A percentile compares a stretch with the other conserved stretches of the same genome.
Conservation (phyloP, 2,888 invertebrate genomes). For the Teleiodes luculella region DNA sequence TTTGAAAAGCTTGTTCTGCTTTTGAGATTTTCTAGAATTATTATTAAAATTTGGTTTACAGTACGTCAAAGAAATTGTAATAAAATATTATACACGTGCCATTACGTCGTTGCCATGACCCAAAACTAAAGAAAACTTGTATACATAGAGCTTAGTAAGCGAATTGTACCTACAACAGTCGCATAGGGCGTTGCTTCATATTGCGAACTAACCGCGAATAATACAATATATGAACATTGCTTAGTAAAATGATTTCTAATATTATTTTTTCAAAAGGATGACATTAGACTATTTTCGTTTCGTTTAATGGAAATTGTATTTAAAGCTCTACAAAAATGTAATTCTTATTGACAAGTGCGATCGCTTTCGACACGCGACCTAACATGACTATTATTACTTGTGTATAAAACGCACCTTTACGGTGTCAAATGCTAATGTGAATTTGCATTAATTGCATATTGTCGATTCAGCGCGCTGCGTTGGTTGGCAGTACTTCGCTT, state of each 20-base stretch:
- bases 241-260: no score
- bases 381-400: slow-evolving; percentile 20
- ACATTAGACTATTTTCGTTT: no score
- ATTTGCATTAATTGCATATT: slow-evolving; percentile 66
- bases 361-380: background rate
- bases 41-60: background rate
- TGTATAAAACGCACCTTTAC: slow-evolving; percentile 27
- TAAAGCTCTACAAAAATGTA: no score
- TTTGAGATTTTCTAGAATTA: no score
- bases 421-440: slow-evolving; percentile 46
- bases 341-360: background rate
- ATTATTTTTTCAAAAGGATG: background rate
- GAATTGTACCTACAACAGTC: slow-evolving; percentile 32
- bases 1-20: no score
- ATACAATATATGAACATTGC: no score
- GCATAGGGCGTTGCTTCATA: slow-evolving; percentile 15
- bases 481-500: slow-evolving; percentile 38
- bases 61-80: slow-evolving; percentile 8
- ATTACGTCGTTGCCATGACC: slow-evolving; percentile 45
- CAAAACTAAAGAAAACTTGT: slow-evolving; percentile 43
- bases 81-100: slow-evolving; percentile 33
- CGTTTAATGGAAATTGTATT: no score
- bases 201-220: slow-evolving; percentile 4
- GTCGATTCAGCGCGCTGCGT: slow-evolving; percentile 55
- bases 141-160: slow-evolving; percentile 42